These are phyloP conservation scores for Leucophenga montana DNA, from an alignment of 2,888 invertebrate species.

Conservation along the genomic window DNA sequence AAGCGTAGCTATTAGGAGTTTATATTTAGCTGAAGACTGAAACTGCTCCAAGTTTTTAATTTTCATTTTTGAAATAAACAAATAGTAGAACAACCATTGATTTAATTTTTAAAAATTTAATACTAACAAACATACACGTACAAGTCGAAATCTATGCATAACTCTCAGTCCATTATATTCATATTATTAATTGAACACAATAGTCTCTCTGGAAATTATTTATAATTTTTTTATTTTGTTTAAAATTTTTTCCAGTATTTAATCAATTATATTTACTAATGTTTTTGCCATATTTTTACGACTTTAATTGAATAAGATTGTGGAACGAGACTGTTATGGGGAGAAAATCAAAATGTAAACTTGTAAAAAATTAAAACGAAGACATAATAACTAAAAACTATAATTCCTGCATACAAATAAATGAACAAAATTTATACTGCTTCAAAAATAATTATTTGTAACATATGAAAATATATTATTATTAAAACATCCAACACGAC, in stretches of 20 bases:
- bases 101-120: neutral
- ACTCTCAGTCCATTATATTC: neutral
- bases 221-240: neutral
- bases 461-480: neutral
- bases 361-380: neutral
- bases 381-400: slow-evolving; percentile 2
- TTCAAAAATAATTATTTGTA: slow-evolving; percentile 7
- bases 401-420: neutral
- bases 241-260: neutral
- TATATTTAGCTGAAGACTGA: too few species aligned
- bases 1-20: too few species aligned
- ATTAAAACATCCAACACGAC: too few species aligned
- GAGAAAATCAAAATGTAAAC: neutral
- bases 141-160: neutral
- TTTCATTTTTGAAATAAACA: too few species aligned
- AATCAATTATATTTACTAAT: neutral
- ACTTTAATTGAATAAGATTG: neutral
- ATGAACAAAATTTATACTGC: neutral
- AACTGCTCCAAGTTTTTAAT: too few species aligned
- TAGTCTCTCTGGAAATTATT: neutral
- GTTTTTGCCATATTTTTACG: slow-evolving; percentile 10
- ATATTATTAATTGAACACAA: neutral
- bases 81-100: too few species aligned
- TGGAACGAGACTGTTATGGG: slow-evolving; percentile 8
- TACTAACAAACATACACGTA: neutral